Base-by-base conservation (phyloP, 2,113 vertebrate genomes). In the Pterocles gutturalis region DNA sequence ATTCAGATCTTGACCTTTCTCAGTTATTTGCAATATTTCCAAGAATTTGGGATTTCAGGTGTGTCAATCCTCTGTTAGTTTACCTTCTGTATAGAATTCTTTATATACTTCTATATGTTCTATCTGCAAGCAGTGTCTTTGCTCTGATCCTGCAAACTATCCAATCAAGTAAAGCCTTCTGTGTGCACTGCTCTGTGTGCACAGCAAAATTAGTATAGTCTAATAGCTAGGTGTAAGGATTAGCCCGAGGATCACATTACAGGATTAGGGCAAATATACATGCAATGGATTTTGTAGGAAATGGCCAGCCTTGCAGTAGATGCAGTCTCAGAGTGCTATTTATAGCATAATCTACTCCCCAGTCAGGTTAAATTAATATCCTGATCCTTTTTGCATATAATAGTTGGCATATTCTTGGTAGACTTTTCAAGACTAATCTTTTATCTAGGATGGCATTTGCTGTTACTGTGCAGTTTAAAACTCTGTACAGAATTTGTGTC, bases 351-450 rank as follows among this genome's bases (percentile, higher is more conserved):
- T 95, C 95, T 89, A 67, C 49, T 94, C 58, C 38, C 83, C 51
- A 94, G 95, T 93, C 94, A 85, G 72, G 91, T 96, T 89, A 87
- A 77, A 85, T 96, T 95, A 97, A 87, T 95, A 87, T 91, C 86
- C 65, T 84, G 73, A 93, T 80, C 83, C 78, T 93, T 97, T 96
- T 95, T 91, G 73, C 89, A 81, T 92, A 79, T 57, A 91, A 70
- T 84, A 62, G 46, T 72, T 91, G 87, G 65, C 60, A 93, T 86
- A 91, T 72, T 82, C 80, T 95, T 95, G n/a, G 92, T 86, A 89
- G 82, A 93, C 53, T 89, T 91, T 90, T 85, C 15, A 69, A 65
- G 83, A 83, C 51, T 48, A 84, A 73, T 49, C 48, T 89, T 91
- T 95, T 95, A 95, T 91, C 83, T 88, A 84, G 66, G 57, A 26